Evolutionary conservation across 2,797 vertebrate genomes (phyloP).

Genomic region (Coilia nasus): DNA sequence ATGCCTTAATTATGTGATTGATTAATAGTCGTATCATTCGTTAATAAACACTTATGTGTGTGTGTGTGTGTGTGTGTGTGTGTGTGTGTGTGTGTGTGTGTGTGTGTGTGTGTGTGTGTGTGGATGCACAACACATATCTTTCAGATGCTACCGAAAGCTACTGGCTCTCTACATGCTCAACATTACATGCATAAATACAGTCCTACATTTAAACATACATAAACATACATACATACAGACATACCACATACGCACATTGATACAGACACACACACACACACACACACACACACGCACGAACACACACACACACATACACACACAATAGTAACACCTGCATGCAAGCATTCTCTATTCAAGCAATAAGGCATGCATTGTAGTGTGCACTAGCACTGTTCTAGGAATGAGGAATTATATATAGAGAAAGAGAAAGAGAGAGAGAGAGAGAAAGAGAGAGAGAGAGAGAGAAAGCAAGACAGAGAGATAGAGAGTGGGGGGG

Average conservation of each 20-base stretch:
- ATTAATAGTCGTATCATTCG: too few species aligned
- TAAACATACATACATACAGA: conserved; percentile 5
- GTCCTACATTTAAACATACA: not conserved
- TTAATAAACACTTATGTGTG: not conserved
- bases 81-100: not conserved
- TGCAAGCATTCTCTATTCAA: not conserved
- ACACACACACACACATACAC: not conserved
- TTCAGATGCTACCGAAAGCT: not conserved
- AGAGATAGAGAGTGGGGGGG: not conserved
- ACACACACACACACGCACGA: conserved; percentile 35
- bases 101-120: not conserved
- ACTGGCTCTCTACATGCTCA: not conserved
- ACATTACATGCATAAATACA: conserved; percentile 1
- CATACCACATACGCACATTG: conserved; percentile 35
- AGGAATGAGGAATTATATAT: conserved; percentile 27
- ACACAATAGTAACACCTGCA: not conserved
- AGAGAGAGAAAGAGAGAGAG: conserved; percentile 15
- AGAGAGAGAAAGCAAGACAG: not conserved
- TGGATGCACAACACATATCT: not conserved
- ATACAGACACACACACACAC: conserved; percentile 25
- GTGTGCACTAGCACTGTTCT: not conserved
- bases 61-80: not conserved
- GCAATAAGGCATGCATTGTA: conserved; percentile 4
- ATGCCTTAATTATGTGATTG: too few species aligned
- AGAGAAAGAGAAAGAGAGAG: not conserved